phyloP scores from a whole-genome alignment of 2,113 vertebrate species.

The Tachycineta bicolor region DNA sequence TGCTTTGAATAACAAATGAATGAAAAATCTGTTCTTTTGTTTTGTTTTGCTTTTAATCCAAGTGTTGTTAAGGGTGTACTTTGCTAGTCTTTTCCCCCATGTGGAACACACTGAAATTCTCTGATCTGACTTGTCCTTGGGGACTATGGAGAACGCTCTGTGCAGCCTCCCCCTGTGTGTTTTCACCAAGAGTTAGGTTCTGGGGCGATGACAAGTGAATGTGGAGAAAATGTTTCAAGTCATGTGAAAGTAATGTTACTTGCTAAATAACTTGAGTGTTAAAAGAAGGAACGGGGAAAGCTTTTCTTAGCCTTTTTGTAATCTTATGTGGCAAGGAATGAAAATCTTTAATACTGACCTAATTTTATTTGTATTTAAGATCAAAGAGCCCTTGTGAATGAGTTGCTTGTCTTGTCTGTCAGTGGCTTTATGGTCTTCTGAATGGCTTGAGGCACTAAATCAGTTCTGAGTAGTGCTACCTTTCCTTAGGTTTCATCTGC shows the following conservation, averaged over 20 bases:
- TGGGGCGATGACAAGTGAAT: not conserved
- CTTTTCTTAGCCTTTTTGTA: not conserved
- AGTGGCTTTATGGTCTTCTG: slow-evolving; percentile 29
- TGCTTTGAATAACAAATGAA: slow-evolving; percentile 30
- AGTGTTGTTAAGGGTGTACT: not conserved
- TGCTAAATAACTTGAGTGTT: slow-evolving; percentile 26
- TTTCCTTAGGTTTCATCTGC: slow-evolving; percentile 42
- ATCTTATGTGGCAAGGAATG: slow-evolving; percentile 41
- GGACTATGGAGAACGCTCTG: not conserved
- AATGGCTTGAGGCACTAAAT: slow-evolving; percentile 41
- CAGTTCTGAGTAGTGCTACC: slow-evolving; percentile 14
- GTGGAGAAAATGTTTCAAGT: slow-evolving; percentile 35
- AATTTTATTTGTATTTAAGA: slow-evolving; percentile 53
- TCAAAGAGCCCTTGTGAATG: slow-evolving; percentile 45
- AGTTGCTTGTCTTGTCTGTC: slow-evolving; percentile 33
- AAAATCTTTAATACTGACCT: slow-evolving; percentile 59
- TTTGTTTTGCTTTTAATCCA: not conserved
- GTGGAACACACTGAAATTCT: not conserved
- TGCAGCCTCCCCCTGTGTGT: not conserved
- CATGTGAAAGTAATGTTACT: slow-evolving; percentile 46
- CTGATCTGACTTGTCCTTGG: not conserved
- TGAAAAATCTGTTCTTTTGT: not conserved
- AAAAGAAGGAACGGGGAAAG: slow-evolving; percentile 14
- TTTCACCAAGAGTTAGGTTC: slow-evolving; percentile 6
- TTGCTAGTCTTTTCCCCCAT: not conserved